Evolutionary conservation across 1,140 invertebrate species (phyloP), one percentile per base, ranked within the genome.

Genomic region (Zeugodacus cucurbitae): DNA sequence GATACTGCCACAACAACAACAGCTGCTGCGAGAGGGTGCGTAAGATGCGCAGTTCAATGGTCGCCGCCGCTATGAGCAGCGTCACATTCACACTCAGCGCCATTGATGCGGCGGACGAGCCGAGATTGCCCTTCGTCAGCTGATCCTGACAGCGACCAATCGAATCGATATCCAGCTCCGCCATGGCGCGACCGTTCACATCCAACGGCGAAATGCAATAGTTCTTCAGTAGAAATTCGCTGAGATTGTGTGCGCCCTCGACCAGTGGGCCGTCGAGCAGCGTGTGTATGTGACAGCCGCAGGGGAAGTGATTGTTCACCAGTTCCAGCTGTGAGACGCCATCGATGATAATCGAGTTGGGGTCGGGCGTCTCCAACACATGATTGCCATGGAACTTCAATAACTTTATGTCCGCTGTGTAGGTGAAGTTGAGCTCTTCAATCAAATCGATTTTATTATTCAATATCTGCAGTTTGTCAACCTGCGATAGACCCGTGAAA

Each of bases 371-470:
- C 89, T 97, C 96, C 34, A 98, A 92, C 88, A 98, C 95, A 90
- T 98, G 97, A 91, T 98, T 98, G 1, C 97, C 97, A 87, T 96
- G 96, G 58, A 97, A 94, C 89, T 96, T 95, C 0, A 98, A 93
- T 20, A 95, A 93, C 64, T 95, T 95, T 2, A 98, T 95, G 58
- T 95, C 95, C 88, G 96, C 96, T 44, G 96, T 95, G 22, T 94
- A 94, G 1, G 94, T 95, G 32, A 97, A 93, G 87, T 96, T 95
- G 0, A 97, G 93, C 89, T 96, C 96, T 90, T 97, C 96, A 26
- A 97, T 95, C 0, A 95, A 95, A 89, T 98, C 97, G 85, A 98
- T 97, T 91, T 97, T 97, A 91, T 97, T 97, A 91, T 97, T 97
- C 7, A 97, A 93, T 86, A 97, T 95, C 90, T 97, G 96, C 4